Conservation (phyloP, 2,113 vertebrate genomes). For the Malurus cyaneus region DNA sequence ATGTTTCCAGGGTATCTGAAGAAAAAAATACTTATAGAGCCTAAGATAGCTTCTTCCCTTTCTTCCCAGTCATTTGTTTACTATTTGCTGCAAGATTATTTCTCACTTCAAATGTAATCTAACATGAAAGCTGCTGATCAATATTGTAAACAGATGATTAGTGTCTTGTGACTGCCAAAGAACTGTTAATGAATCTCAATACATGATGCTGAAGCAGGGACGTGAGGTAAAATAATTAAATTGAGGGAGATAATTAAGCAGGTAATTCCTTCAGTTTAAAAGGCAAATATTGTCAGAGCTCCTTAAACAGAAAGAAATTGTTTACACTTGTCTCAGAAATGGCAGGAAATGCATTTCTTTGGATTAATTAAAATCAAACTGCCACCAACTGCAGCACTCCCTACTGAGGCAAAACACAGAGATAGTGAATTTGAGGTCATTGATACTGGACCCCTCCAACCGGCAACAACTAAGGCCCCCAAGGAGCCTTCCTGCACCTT, state of each 20-base stretch:
- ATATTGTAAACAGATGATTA: constrained; percentile 53
- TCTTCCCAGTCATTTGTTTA: background rate
- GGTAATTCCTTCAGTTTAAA: constrained; percentile 8
- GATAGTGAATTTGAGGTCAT: background rate
- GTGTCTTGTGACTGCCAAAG: constrained; percentile 26
- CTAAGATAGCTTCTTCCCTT: background rate
- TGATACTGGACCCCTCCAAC: background rate
- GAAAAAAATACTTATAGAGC: background rate
- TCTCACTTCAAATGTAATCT: constrained; percentile 11
- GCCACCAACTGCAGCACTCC: background rate
- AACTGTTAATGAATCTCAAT: constrained; percentile 35
- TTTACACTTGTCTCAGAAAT: background rate
- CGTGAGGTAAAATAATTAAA: constrained; percentile 26
- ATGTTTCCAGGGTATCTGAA: background rate
- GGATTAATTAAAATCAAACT: background rate
- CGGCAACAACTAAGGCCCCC: background rate
- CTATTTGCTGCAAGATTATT: background rate
- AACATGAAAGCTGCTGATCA: constrained; percentile 40
- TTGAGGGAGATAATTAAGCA: background rate
- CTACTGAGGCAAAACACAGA: background rate
- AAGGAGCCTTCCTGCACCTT: background rate
- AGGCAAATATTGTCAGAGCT: constrained; percentile 21
- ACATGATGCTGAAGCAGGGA: background rate
- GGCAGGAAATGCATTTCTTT: background rate
- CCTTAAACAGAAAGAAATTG: background rate